Conservation (phyloP, 1,140 invertebrate genomes). For the Schmidtea mediterranea region DNA sequence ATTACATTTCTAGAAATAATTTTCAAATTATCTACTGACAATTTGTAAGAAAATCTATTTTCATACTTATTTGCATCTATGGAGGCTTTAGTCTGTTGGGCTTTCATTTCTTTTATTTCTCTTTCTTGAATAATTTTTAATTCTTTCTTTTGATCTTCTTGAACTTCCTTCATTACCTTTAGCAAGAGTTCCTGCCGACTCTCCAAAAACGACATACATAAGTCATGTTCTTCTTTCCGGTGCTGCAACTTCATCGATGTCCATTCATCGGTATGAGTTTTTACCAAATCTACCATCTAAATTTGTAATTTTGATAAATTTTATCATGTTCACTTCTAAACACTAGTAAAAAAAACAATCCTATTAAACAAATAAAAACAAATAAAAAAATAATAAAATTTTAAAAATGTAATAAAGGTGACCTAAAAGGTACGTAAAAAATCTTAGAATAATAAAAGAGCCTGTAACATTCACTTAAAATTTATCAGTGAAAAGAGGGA, state of each 20-base stretch:
- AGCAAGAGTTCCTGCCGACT: conserved; percentile 56
- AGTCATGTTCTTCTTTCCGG: conserved; percentile 62
- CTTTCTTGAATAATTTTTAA: conserved; percentile 60
- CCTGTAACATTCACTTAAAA: too few relatives aligned
- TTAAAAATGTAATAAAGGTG: too few relatives aligned
- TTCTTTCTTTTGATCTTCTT: conserved; percentile 60
- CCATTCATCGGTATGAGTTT: conserved; percentile 73
- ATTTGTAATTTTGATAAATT: too few relatives aligned
- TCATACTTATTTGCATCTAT: conserved; percentile 85
- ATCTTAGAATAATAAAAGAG: too few relatives aligned
- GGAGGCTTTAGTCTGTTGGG: conserved; percentile 68
- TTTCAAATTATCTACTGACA: too few relatives aligned
- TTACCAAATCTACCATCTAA: conserved; percentile 36
- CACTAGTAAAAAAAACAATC: too few relatives aligned
- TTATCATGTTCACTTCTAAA: too few relatives aligned
- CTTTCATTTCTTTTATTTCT: conserved; percentile 83
- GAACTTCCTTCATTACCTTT: conserved; percentile 53
- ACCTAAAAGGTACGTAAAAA: too few relatives aligned
- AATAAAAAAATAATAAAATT: too few relatives aligned
- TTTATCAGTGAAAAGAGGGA: too few relatives aligned
- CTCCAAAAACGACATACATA: conserved; percentile 48
- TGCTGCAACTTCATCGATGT: conserved; percentile 60
- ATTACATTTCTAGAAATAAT: conserved; percentile 76
- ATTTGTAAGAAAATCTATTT: too few relatives aligned
- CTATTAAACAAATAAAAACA: too few relatives aligned